These are phyloP conservation scores for Drosophila sp. DNA, from an alignment of 1,140 invertebrate species.

Conservation along the genomic window DNA sequence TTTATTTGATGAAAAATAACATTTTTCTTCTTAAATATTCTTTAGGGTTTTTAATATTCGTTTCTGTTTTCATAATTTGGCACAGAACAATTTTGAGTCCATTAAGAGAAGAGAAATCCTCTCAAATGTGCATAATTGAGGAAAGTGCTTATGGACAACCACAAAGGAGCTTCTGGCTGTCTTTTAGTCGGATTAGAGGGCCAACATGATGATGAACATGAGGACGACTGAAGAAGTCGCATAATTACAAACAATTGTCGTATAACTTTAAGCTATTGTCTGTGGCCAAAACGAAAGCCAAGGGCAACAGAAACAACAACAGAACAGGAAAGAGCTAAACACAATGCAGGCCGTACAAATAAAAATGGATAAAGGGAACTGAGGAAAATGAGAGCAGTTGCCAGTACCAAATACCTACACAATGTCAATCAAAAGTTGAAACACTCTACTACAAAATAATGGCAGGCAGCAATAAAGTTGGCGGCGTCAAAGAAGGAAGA, in stretches of 20 bases:
- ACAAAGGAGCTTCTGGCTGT: slow-evolving; percentile 22
- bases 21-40: slow-evolving; percentile 18
- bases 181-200: slow-evolving; percentile 12
- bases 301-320: too few species aligned
- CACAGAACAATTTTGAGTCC: slow-evolving; percentile 33
- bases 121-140: slow-evolving; percentile 53
- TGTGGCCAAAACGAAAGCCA: slow-evolving; percentile 17
- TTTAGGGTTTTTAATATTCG: slow-evolving; percentile 26
- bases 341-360: slow-evolving; percentile 3
- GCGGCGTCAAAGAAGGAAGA: slow-evolving; percentile 49
- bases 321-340: slow-evolving; percentile 1
- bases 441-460: not conserved
- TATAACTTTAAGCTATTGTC: slow-evolving; percentile 73
- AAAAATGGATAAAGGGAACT: not conserved
- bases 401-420: slow-evolving; percentile 29
- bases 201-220: slow-evolving; percentile 2
- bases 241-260: slow-evolving; percentile 79
- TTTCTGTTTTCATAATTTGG: slow-evolving; percentile 15
- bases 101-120: slow-evolving; percentile 32
- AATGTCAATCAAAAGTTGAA: slow-evolving; percentile 72
- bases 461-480: slow-evolving; percentile 6
- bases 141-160: slow-evolving; percentile 32
- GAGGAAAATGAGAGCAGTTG: not conserved
- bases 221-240: slow-evolving; percentile 37
- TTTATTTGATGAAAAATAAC: slow-evolving; percentile 14